Base-by-base conservation (phyloP, 2,888 invertebrate species). In the Drosophila macrothrix region DNA sequence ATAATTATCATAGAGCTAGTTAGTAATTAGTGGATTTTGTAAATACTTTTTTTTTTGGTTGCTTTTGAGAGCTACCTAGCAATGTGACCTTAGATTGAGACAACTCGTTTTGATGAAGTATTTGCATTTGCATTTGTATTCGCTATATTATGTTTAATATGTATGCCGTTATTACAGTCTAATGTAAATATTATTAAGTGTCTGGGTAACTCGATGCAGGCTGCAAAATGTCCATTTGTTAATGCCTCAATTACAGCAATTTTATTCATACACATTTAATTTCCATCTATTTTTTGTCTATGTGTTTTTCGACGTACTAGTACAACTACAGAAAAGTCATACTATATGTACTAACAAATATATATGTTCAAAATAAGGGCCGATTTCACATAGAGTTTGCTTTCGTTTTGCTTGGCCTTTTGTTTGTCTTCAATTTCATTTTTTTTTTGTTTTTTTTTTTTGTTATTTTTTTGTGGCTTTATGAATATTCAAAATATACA, bases 1-100 rank as follows among this genome's bases (percentile, higher is more conserved):
- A 53, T 79, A 61, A 76, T 88, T 88, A 86, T 76, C 82, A 78
- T 81, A 74, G 67, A 73, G 79, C 81, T 84, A 84, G 67, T 73
- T 84, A 81, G 76, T 82, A 78, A 76, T 80, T 80, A 85, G 80
- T 86, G 78, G 69, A 83, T 83, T 77, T 72, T 43, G 22, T 76
- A 73, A 62, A 65, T 71, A 76, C 65, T 54, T 25, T 37, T 39
- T 39, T 28, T 37, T 43, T n/a, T 50, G 76, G 54, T 59, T 62
- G 73, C 61, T 46, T 28, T 19, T 0, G 31, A 12, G 6, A 59
- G 59, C 58, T 39, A 53, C 50, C 58, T 37, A 33, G 52, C 46
- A 50, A 50, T 50, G 16, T 25, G 62, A 43, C 43, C 52, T 70
- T 49, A 52, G 14, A 56, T 19, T 41, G 33, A 55, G 54, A 60